phyloP scores from a whole-genome alignment of 2,113 vertebrate genomes.

The Lepisosteus oculatus region DNA sequence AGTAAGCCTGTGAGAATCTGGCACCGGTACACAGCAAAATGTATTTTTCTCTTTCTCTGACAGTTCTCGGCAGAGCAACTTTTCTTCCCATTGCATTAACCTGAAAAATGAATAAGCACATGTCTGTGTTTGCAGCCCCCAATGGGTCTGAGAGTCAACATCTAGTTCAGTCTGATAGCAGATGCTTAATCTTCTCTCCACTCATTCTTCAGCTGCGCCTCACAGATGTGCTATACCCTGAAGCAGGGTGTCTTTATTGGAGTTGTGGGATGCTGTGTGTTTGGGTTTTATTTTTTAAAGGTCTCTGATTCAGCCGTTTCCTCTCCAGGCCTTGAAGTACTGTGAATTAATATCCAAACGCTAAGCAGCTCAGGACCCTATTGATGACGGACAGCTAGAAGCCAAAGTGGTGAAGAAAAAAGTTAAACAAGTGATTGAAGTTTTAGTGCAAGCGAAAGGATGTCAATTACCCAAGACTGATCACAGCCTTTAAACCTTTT shows the following conservation, averaged over 20 bases:
- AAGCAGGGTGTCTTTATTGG: background rate
- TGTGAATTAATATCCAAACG: background rate
- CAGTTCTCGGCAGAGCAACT: too few relatives aligned
- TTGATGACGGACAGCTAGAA: background rate
- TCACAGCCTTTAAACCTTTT: slow-evolving; percentile 4
- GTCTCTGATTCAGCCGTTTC: background rate
- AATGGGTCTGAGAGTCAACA: too few relatives aligned
- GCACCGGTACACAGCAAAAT: too few relatives aligned
- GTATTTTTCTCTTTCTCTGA: too few relatives aligned
- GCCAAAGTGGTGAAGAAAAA: background rate
- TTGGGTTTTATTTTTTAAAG: background rate
- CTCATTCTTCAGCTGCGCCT: slow-evolving; percentile 18
- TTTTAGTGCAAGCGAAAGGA: slow-evolving; percentile 12
- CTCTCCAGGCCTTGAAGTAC: background rate
- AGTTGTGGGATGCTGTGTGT: background rate
- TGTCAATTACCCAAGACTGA: slow-evolving; percentile 8
- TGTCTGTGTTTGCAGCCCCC: too few relatives aligned
- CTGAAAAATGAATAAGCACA: background rate
- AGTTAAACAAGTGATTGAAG: slow-evolving; percentile 9
- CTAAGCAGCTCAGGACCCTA: background rate
- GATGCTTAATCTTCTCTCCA: background rate
- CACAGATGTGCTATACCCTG: slow-evolving; percentile 15
- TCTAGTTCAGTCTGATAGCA: background rate
- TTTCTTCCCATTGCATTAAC: background rate
- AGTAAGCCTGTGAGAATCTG: too few relatives aligned